Base-by-base conservation (phyloP, 2,113 vertebrate genomes). In the Alosa alosa region DNA sequence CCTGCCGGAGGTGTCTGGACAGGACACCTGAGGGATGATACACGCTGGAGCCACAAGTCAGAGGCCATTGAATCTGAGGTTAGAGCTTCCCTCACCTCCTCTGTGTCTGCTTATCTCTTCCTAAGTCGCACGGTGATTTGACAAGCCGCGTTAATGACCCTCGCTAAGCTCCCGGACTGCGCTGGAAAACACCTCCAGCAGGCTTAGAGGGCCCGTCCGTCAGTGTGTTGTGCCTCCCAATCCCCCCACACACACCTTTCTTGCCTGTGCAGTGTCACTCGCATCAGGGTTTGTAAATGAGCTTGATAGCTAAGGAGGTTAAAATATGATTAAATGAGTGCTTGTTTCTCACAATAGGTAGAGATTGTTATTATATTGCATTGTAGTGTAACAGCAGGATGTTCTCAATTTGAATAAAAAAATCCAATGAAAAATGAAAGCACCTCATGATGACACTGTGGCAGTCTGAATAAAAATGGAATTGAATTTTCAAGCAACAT, bases 61-160 rank as follows among this genome's bases (percentile, higher is more conserved):
- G 84, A 55, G 86, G 85, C 83, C 84, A 85, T 41, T 75, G 88
- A 86, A 86, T 68, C 86, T 64, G 45, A 46, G 78, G 84, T 57
- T 52, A 36, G 41, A 44, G 68, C n/a, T 88, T 15, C 84, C 11
- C 20, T 87, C 84, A 85, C 87, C 84, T 84, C 82, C 52, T 82
- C 84, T 81, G n/a, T 83, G 44, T 46, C 50, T 84, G 83, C 83
- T 81, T 84, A 82, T 84, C 45, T 83, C 39, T 50, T 81, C 20
- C 84, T 82, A 81, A 85, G 52, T 81, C 25, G 82, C 52, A 50
- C 47, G 39, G 6, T 15, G 81, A 22, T 83, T 47, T 86, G 82
- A 86, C 86, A 88, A 86, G 83, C 84, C 78, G 81, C 52, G 82
- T 31, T 25, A 45, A n/a, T 83, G 86, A 88, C 85, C 82, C 52